These are phyloP conservation scores for Sebastes iracundus DNA, from an alignment of 2,797 vertebrate genomes.

Conservation along the genomic window DNA sequence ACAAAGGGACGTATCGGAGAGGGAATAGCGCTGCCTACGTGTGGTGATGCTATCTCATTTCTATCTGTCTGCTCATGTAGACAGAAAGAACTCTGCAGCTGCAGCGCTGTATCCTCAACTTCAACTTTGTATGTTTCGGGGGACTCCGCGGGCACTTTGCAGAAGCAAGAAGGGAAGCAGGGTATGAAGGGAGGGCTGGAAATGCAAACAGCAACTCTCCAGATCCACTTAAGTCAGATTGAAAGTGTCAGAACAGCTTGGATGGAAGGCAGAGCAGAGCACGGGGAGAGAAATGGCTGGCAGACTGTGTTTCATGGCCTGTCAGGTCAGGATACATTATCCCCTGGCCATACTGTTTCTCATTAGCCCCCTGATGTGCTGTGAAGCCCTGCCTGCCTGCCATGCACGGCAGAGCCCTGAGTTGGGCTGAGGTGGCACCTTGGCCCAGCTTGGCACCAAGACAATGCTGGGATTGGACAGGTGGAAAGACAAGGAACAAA, in stretches of 20 bases:
- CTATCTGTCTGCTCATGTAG: neutral
- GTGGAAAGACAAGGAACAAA: conserved; percentile 21
- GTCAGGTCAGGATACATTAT: conserved; percentile 71
- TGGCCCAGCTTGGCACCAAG: conserved; percentile 23
- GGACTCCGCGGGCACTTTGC: conserved; percentile 19
- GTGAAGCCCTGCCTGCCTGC: conserved; percentile 43
- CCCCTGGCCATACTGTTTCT: conserved; percentile 69
- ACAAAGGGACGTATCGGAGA: conserved; percentile 1
- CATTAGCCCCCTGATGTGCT: conserved; percentile 78
- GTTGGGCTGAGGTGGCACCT: conserved; percentile 30
- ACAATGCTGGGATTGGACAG: conserved; percentile 31
- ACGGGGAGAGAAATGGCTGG: conserved; percentile 26
- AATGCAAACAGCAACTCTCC: conserved; percentile 42
- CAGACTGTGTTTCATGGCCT: conserved; percentile 63
- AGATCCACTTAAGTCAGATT: conserved; percentile 70
- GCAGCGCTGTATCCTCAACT: conserved; percentile 1
- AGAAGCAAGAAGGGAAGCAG: neutral
- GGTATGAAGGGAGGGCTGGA: conserved; percentile 12
- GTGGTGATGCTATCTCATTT: neutral
- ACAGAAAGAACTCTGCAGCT: conserved; percentile 4
- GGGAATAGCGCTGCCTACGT: conserved; percentile 4
- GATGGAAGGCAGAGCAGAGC: conserved; percentile 53
- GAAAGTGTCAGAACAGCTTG: conserved; percentile 66
- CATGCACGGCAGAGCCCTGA: conserved; percentile 10
- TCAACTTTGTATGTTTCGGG: conserved; percentile 13